Base-by-base conservation (phyloP, 1,140 invertebrate species). In the Goniozus legneri region DNA sequence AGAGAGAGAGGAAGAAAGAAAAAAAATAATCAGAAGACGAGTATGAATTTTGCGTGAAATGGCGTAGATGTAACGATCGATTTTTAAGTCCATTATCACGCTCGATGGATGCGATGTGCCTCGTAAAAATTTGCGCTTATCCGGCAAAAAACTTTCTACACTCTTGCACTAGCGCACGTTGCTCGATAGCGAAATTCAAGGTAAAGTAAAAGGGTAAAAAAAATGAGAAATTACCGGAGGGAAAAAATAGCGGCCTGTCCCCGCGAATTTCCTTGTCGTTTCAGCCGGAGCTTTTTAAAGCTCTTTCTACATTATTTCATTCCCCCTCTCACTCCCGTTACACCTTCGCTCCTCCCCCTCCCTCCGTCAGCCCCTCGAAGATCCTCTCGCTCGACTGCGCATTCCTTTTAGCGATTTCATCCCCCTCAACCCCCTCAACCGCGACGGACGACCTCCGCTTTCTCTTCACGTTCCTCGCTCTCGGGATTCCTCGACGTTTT, bases 321-420 rank as follows among this genome's bases (percentile, higher is more conserved):
- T 31, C 24, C 48, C 33, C 33, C 37, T 14, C 13, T n/a, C 27
- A 56, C 21, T 40, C 27, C n/a, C 27, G 31, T 31, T 41, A 20
- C 37, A 40, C 38, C 41, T 30, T 18, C 30, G 30, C 31, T 33
- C 33, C 33, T 19, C 15, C 13, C 13, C 24, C 30, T 34, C 40
- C 42, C 41, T 50, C 46, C 39, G 52, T 20, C 46, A 12, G 47
- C 49, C 50, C 44, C 44, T 46, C 41, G 59, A 65, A 54, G 57
- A 54, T 60, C 58, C 54, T 62, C 65, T 65, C 65, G 60, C 61
- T 71, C 56, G 66, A 71, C 54, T 63, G 68, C 65, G 62, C 63
- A 72, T 72, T 75, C 62, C 70, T 75, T 72, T 75, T 73, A 75
- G 58, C 54, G 61, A 73, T 74, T 65, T 62, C 64, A 60, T 60